Evolutionary conservation across 2,797 vertebrate species (phyloP).

Genomic region (Thunnus albacares): DNA sequence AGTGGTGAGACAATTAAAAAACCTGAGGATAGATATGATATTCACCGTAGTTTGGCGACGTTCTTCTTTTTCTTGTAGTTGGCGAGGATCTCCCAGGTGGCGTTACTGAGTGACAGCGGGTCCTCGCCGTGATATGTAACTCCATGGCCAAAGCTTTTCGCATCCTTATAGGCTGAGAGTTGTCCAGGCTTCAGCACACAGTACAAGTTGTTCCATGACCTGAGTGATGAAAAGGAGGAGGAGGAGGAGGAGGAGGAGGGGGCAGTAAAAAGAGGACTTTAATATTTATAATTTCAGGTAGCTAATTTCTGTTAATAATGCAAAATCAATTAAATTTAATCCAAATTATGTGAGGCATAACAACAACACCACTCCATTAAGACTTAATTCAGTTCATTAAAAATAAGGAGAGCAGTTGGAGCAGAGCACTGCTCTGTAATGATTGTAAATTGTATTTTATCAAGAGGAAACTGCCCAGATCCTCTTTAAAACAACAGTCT

Average conservation of each 20-base stretch:
- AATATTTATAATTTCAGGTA: conserved; percentile 22
- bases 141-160: conserved; percentile 90
- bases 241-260: conserved; percentile 1
- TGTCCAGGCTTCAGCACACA: conserved; percentile 93
- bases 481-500: not conserved
- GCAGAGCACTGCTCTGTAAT: conserved; percentile 9
- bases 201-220: conserved; percentile 97
- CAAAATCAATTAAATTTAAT: conserved; percentile 31
- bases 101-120: conserved; percentile 87
- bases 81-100: conserved; percentile 90
- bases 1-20: not conserved
- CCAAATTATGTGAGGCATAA: conserved; percentile 24
- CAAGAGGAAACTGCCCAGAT: not conserved
- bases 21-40: not conserved
- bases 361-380: conserved; percentile 13
- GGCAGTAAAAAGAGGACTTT: not conserved
- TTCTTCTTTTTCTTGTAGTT: conserved; percentile 98
- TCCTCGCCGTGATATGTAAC: conserved; percentile 93
- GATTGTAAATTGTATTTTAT: not conserved
- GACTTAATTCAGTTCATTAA: conserved; percentile 23
- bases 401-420: not conserved
- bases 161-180: conserved; percentile 93
- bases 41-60: conserved; percentile 93
- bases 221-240: conserved; percentile 65
- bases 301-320: conserved; percentile 30